Evolutionary conservation across 2,888 invertebrate genomes (phyloP), one percentile per base, ranked within the genome.

Genomic region (Cantharis lateralis): DNA sequence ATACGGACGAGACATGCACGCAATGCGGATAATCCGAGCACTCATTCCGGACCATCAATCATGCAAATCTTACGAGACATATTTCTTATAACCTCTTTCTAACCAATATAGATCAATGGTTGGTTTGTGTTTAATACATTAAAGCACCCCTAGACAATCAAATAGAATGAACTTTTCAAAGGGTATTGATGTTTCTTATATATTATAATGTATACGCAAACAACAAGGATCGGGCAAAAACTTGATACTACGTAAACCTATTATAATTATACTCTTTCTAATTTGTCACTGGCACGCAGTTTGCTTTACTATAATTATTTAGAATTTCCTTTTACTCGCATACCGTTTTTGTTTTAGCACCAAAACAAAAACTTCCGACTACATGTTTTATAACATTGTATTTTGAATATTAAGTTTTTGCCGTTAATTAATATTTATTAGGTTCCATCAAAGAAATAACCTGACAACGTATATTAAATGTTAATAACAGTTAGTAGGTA

Each of bases 11-110:
- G 84, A 85, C 85, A 85, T 75, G 84, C 85, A 86, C 86, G 85
- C 86, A 86, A 84, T 86, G 85, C 85, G 84, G 86, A 86, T 85
- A 86, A 86, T 86, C 85, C 84, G 77, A 82, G 83, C 83, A 85
- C 84, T 86, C 84, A 85, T 85, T 84, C 83, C 80, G 81, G 81
- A 83, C 84, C 85, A 86, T 86, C 86, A 86, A 86, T 86, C 86
- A 86, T 86, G 86, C 84, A 85, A 85, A 85, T 86, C 85, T 84
- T 83, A 79, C 81, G 81, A 83, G 84, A 80, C 80, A 80, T 80
- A 78, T 78, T 81, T 82, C 81, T 82, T 82, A 82, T 78, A 77
- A 76, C 74, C 74, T 77, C 73, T 72, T 72, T 76, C 74, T 74
- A 76, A 69, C 76, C 76, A 78, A 75, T 75, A 78, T 76, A 76